Base-by-base conservation (phyloP, 2,113 vertebrate genomes). In the Lepus timidus region DNA sequence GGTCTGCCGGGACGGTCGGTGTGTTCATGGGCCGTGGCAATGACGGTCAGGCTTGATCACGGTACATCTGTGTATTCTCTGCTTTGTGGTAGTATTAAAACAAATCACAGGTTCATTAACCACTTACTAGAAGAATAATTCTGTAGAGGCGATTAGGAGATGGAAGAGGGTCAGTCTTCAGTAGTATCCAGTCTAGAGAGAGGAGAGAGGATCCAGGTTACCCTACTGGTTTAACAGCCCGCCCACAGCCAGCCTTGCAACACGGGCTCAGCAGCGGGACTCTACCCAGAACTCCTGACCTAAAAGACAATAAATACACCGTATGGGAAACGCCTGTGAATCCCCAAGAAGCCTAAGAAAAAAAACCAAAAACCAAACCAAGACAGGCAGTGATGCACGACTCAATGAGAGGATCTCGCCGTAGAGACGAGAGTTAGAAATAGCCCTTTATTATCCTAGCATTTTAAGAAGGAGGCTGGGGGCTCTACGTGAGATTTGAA, bases 131-230 rank as follows among this genome's bases (percentile, higher is more conserved):
- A 93, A 23, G 33, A 62, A 36, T 23, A n/a, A 44, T 76, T 90
- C 49, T 39, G 93, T 9, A 73, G 84, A 88, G 82, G 73, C 39
- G 44, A 36, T 1, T 25, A 58, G 61, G 73, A 80, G 79, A 74
- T 27, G n/a, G 87, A 61, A 49, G 6, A 9, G 94, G 31, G 49
- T 49, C 73, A 55, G 67, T 83, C 95, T 94, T 97, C 90, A 97
- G 93, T 19, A 78, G 80, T 84, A 95, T 8, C 11, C 7, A 29
- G 22, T 81, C 97, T 97, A 75, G 17, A 81, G 9, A 85, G 51
- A 75, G 36, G 29, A 95, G 33, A 94, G 52, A 88, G 25, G 25
- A 67, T 12, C 11, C 36, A 58, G 16, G 79, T 97, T 90, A 97
- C 36, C 68, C 39, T 23, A 4, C 20, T 36, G 36, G 36, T 68